Conservation (phyloP, 2,797 vertebrate species). For the Sternarchorhynchus goeldii region DNA sequence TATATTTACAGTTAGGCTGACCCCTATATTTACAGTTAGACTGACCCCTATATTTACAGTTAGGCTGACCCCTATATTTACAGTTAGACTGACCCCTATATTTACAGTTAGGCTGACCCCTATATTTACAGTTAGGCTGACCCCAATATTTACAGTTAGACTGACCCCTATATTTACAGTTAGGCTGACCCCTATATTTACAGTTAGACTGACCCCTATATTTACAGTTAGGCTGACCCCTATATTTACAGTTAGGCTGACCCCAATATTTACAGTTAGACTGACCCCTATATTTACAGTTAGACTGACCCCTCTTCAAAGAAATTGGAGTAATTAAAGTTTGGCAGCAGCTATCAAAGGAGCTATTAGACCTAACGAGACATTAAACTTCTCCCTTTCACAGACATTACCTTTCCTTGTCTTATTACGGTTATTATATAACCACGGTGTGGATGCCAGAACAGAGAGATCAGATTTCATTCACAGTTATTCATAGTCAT, state of each 20-base stretch:
- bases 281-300: constrained; percentile 58
- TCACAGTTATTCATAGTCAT: constrained; percentile 10
- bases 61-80: too few species aligned
- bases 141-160: constrained; percentile 54
- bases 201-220: too few species aligned
- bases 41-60: too few species aligned
- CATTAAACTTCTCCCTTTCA: constrained; percentile 27
- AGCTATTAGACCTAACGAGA: constrained; percentile 9
- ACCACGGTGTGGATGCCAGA: not conserved
- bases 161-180: constrained; percentile 3
- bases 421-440: not conserved
- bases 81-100: too few species aligned
- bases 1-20: not conserved
- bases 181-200: constrained; percentile 1
- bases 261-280: too few species aligned
- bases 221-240: too few species aligned
- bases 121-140: constrained; percentile 57
- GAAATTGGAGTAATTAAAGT: constrained; percentile 31
- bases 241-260: too few species aligned
- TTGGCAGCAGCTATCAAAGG: constrained; percentile 12
- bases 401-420: constrained; percentile 17
- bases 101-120: constrained; percentile 4
- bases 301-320: constrained; percentile 15
- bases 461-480: not conserved
- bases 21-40: not conserved